phyloP scores from a whole-genome alignment of 1,140 invertebrate genomes.

The Halesus radiatus region DNA sequence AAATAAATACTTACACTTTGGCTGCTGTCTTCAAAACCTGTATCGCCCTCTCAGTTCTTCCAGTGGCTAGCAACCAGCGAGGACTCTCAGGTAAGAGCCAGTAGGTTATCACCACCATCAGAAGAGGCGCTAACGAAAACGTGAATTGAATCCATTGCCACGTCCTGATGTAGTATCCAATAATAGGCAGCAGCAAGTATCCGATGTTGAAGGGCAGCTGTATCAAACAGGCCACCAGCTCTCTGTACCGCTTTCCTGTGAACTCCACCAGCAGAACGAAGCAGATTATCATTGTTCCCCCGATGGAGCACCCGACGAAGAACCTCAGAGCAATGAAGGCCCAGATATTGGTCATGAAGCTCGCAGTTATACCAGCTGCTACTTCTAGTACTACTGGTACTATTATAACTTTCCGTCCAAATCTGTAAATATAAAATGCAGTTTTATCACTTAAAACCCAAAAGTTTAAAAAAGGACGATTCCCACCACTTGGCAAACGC shows the following conservation, averaged over 20 bases:
- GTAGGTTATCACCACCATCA: conserved; percentile 58
- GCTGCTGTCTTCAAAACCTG: conserved; percentile 62
- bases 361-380: conserved; percentile 67
- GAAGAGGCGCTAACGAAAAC: conserved; percentile 58
- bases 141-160: conserved; percentile 60
- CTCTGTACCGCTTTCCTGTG: conserved; percentile 62
- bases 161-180: conserved; percentile 66
- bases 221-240: conserved; percentile 68
- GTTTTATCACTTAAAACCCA: too few species aligned
- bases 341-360: conserved; percentile 70
- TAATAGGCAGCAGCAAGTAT: conserved; percentile 61
- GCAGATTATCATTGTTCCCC: conserved; percentile 70
- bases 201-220: conserved; percentile 68
- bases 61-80: conserved; percentile 68
- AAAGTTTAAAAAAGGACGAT: too few species aligned
- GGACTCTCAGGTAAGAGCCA: conserved; percentile 70
- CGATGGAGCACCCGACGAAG: conserved; percentile 67
- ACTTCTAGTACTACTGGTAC: conserved; percentile 66
- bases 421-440: conserved; percentile 26
- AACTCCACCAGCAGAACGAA: conserved; percentile 65
- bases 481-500: too few species aligned
- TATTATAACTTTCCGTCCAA: conserved; percentile 23
- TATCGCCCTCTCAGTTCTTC: conserved; percentile 68
- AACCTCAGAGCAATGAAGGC: conserved; percentile 71
- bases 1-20: conserved; percentile 56